Conservation (phyloP, 2,113 vertebrate genomes). For the Chloebia gouldiae region DNA sequence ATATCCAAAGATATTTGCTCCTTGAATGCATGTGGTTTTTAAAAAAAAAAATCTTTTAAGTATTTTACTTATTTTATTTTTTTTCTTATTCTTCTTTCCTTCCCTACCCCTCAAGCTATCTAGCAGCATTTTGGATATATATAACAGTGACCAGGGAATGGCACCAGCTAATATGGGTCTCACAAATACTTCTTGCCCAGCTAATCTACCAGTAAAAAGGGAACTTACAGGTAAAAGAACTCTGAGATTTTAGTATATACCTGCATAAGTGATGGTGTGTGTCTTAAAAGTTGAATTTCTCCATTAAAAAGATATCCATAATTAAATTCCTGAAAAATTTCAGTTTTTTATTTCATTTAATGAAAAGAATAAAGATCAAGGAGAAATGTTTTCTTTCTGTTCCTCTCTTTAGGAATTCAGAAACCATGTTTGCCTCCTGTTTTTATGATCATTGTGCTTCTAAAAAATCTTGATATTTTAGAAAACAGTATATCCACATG, state of each 20-base stretch:
- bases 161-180: conserved; percentile 84
- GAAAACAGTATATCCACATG: conserved; percentile 75
- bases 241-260: background rate
- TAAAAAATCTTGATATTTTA: conserved; percentile 79
- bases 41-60: background rate
- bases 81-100: background rate
- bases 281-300: background rate
- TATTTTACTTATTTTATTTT: background rate
- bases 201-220: conserved; percentile 87
- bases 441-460: conserved; percentile 70
- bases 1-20: background rate
- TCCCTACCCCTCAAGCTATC: conserved; percentile 77
- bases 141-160: conserved; percentile 88
- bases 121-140: conserved; percentile 90
- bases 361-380: background rate
- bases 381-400: background rate
- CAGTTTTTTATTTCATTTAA: background rate
- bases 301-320: background rate
- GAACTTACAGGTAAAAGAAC: conserved; percentile 86
- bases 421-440: conserved; percentile 15
- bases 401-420: conserved; percentile 39
- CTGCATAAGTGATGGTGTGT: background rate
- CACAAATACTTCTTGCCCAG: conserved; percentile 84
- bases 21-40: background rate
- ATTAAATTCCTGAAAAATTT: background rate